Evolutionary conservation across 2,888 invertebrate genomes (phyloP).

Genomic region (Zaprionus obscuricornis): DNA sequence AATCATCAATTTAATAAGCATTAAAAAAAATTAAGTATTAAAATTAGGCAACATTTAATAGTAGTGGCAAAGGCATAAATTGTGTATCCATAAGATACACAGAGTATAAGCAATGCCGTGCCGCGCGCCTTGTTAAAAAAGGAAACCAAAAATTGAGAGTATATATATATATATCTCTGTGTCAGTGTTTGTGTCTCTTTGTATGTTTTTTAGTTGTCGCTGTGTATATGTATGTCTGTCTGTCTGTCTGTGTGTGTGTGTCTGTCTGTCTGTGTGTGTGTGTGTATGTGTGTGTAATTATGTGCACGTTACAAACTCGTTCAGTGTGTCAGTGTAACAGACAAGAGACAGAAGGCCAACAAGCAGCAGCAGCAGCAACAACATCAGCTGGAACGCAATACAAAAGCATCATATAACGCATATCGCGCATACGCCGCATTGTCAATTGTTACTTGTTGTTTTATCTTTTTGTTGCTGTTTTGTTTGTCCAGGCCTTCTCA

Average conservation of each 20-base stretch:
- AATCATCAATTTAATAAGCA: background rate
- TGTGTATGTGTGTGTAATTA: constrained; percentile 12
- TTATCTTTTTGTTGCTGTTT: constrained; percentile 17
- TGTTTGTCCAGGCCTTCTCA: constrained; percentile 59
- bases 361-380: constrained; percentile 30
- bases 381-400: constrained; percentile 56
- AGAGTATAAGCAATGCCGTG: constrained; percentile 25
- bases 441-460: constrained; percentile 58
- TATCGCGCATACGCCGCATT: constrained; percentile 73
- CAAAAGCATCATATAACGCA: constrained; percentile 18
- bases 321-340: constrained; percentile 75
- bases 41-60: too few species aligned
- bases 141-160: constrained; percentile 40
- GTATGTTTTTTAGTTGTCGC: constrained; percentile 26
- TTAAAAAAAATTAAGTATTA: too few species aligned
- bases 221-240: constrained; percentile 13
- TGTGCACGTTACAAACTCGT: constrained; percentile 56
- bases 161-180: constrained; percentile 20
- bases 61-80: constrained; percentile 69
- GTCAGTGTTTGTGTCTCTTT: constrained; percentile 10
- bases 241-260: constrained; percentile 11
- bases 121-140: constrained; percentile 41
- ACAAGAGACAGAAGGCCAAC: constrained; percentile 14
- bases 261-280: constrained; percentile 23
- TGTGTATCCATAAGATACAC: constrained; percentile 70